Conservation (phyloP, 1,140 invertebrate species). For the Prorops nasuta region DNA sequence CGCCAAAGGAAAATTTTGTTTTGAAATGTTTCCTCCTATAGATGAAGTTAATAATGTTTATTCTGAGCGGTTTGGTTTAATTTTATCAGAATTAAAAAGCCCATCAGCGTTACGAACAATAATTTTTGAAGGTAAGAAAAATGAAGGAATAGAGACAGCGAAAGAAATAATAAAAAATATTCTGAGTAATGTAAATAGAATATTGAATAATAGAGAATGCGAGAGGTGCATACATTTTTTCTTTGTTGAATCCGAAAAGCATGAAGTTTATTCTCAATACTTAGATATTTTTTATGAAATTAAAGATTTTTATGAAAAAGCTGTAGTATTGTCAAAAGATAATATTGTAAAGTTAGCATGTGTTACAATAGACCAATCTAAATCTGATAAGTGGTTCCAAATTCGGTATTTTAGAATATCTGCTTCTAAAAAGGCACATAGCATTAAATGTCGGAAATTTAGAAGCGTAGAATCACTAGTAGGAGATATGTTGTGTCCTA, state of each 20-base stretch:
- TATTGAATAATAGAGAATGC: neutral
- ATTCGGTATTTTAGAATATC: slow-evolving; percentile 14
- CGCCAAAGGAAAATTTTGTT: slow-evolving; percentile 1
- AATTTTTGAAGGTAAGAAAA: too few species aligned
- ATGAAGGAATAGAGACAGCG: too few species aligned
- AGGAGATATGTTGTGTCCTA: slow-evolving; percentile 9
- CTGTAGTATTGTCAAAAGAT: slow-evolving; percentile 27
- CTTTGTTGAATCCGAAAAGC: neutral
- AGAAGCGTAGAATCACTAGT: slow-evolving; percentile 17
- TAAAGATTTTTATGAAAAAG: slow-evolving; percentile 25
- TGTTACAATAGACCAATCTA: slow-evolving; percentile 21
- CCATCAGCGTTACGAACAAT: too few species aligned
- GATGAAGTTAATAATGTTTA: too few species aligned
- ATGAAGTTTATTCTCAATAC: neutral
- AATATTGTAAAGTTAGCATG: slow-evolving; percentile 36
- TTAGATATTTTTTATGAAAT: neutral
- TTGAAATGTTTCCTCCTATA: neutral
- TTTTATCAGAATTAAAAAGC: too few species aligned
- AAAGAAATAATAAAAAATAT: neutral
- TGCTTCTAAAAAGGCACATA: slow-evolving; percentile 24
- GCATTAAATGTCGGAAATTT: slow-evolving; percentile 14
- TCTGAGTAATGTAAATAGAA: neutral
- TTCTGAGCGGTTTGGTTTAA: too few species aligned
- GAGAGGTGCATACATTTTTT: neutral
- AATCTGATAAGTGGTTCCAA: slow-evolving; percentile 17